Evolutionary conservation across 2,797 vertebrate species (phyloP).

Genomic region (Neopelma chrysocephalum): DNA sequence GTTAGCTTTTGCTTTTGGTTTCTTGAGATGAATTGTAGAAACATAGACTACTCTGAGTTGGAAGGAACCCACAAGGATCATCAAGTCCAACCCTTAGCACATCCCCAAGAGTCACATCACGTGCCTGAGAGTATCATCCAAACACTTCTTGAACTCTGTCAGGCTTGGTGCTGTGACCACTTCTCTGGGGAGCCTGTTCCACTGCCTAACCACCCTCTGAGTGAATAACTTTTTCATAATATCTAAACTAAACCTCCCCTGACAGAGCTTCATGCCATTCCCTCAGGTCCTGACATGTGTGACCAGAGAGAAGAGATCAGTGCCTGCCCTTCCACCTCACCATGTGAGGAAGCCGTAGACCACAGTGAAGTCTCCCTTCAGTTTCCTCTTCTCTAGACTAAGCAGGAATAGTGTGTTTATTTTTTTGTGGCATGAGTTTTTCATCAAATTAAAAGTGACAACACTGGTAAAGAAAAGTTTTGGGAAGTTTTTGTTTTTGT

Average conservation of each 20-base stretch:
- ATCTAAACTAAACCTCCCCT: no score
- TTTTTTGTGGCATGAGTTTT: not conserved
- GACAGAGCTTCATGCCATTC: not conserved
- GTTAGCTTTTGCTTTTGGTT: not conserved
- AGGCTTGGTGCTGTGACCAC: not conserved
- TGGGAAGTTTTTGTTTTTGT: not conserved
- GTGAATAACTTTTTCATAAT: not conserved
- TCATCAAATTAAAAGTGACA: not conserved
- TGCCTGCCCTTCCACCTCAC: not conserved
- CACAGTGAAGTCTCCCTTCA: no score
- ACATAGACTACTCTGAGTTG: not conserved
- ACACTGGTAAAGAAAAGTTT: not conserved
- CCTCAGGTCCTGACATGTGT: not conserved
- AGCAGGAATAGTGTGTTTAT: not conserved
- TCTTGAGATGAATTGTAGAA: not conserved
- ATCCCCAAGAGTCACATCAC: rapidly evolving
- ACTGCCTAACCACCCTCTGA: rapidly evolving
- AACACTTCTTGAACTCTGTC: rapidly evolving
- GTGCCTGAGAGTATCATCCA: not conserved
- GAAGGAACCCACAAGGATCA: not conserved
- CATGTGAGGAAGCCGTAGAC: not conserved
- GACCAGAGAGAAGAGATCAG: not conserved
- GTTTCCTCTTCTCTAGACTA: not conserved
- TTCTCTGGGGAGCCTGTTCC: not conserved
- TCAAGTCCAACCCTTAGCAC: not conserved